These are phyloP conservation scores for Catalaphyllia jardinei DNA, from an alignment of 64 coral and sea anemone genomes.

Conservation along the genomic window DNA sequence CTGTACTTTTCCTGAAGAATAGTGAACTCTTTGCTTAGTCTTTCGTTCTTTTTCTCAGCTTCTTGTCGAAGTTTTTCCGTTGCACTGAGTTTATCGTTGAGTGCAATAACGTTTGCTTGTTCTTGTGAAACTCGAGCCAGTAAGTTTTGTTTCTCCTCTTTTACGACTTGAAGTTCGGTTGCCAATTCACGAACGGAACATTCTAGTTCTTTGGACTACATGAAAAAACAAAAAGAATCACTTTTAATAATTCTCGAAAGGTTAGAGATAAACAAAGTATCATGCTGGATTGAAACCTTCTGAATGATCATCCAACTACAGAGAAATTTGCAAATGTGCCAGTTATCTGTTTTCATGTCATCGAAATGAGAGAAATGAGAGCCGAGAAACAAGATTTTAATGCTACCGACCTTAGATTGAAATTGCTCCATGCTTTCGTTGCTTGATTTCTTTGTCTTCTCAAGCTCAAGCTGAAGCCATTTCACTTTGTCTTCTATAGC, in stretches of 20 bases:
- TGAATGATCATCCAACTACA: neutral
- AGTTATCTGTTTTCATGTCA: no score
- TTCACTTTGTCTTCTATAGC: constrained; percentile 45
- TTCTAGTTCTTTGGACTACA: constrained; percentile 52
- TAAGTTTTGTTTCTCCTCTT: constrained; percentile 64
- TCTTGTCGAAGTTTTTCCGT: constrained; percentile 27
- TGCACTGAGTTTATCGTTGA: constrained; percentile 64
- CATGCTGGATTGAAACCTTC: neutral
- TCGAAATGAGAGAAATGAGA: neutral
- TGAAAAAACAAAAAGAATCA: neutral
- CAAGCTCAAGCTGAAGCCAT: constrained; percentile 49
- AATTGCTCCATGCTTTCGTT: constrained; percentile 25
- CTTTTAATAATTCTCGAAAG: neutral
- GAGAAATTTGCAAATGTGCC: no score
- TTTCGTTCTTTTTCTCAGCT: constrained; percentile 23
- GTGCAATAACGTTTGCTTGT: constrained; percentile 71
- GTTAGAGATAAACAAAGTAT: neutral
- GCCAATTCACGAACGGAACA: constrained; percentile 36
- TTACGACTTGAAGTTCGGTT: constrained; percentile 55
- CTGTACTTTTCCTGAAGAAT: constrained; percentile 5
- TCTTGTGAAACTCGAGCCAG: constrained; percentile 63
- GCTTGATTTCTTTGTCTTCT: constrained; percentile 57
- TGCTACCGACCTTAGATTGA: constrained; percentile 52
- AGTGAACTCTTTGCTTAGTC: constrained; percentile 34
- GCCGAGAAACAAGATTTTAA: neutral